phyloP scores from a whole-genome alignment of 2,797 vertebrate genomes.

The Premnoplex brunnescens region DNA sequence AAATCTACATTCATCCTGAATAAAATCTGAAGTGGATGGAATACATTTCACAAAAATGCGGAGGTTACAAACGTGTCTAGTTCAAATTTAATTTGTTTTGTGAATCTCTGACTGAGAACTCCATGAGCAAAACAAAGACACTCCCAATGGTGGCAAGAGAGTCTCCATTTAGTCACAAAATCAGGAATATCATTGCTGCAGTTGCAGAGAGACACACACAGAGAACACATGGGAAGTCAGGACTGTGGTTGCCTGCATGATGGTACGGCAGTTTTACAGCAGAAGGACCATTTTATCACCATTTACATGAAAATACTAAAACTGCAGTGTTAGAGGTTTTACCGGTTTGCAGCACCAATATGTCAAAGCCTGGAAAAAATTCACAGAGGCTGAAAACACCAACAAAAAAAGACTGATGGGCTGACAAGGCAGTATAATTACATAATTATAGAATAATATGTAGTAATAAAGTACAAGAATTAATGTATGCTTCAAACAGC shows the following conservation, averaged over 20 bases:
- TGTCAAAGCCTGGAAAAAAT: conserved; percentile 9
- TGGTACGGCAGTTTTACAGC: neutral
- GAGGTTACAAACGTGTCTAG: neutral
- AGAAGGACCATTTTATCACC: neutral
- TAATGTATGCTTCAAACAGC: conserved; percentile 5
- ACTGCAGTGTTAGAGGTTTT: neutral
- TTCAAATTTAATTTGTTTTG: neutral
- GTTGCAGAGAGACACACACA: neutral
- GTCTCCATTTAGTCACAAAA: neutral
- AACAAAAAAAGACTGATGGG: neutral
- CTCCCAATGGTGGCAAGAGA: neutral
- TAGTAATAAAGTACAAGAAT: conserved; percentile 21
- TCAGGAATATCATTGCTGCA: neutral
- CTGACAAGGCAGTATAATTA: conserved; percentile 33
- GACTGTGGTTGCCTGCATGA: neutral
- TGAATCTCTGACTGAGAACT: neutral
- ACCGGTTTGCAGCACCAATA: neutral
- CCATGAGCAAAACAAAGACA: neutral
- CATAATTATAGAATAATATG: conserved; percentile 25
- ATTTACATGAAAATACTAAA: neutral
- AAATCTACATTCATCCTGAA: neutral
- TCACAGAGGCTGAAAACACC: conserved; percentile 26
- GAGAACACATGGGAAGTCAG: neutral
- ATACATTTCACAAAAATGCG: neutral
- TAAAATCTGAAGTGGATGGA: neutral